Conservation (phyloP, 1,140 invertebrate species). For the Pissodes strobi region DNA sequence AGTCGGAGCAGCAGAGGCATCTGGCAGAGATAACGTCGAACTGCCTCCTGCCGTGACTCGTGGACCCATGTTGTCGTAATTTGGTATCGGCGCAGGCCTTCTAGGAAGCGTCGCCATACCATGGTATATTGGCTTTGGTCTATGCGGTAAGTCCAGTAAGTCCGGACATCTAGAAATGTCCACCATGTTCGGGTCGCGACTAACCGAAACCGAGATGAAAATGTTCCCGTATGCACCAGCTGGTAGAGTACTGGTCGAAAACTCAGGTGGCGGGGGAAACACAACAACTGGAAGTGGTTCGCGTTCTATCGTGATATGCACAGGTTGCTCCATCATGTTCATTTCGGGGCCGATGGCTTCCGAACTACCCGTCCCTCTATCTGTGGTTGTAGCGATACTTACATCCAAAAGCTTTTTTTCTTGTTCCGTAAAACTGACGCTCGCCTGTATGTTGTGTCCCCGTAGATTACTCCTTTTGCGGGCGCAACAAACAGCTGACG, state of each 20-base stretch:
- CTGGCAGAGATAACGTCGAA: slow-evolving; percentile 79
- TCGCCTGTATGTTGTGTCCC: slow-evolving; percentile 66
- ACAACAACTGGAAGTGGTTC: slow-evolving; percentile 58
- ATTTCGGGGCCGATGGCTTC: slow-evolving; percentile 61
- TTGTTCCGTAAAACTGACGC: slow-evolving; percentile 80
- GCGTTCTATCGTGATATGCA: slow-evolving; percentile 79
- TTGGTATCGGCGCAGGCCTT: slow-evolving; percentile 45
- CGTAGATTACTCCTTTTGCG: slow-evolving; percentile 64
- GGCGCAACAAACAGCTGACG: slow-evolving; percentile 62
- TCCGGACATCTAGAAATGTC: slow-evolving; percentile 73
- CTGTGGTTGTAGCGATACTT: slow-evolving; percentile 77
- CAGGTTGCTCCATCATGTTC: slow-evolving; percentile 58
- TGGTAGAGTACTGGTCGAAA: slow-evolving; percentile 65
- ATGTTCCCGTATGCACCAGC: slow-evolving; percentile 71
- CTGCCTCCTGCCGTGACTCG: slow-evolving; percentile 83
- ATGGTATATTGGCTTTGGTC: slow-evolving; percentile 59
- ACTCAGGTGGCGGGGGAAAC: slow-evolving; percentile 68
- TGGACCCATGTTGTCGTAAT: slow-evolving; percentile 87
- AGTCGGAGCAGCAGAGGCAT: slow-evolving; percentile 57
- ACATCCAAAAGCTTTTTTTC: slow-evolving; percentile 81
- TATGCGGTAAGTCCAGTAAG: slow-evolving; percentile 71
- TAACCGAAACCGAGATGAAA: slow-evolving; percentile 74
- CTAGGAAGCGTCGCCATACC: slow-evolving; percentile 57
- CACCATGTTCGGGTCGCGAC: slow-evolving; percentile 65
- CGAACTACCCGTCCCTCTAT: slow-evolving; percentile 66